Percentiles rank a stretch among this genome's conserved stretches.
Conservation (phyloP, 2,113 vertebrate genomes). For the Sardina pilchardus region DNA sequence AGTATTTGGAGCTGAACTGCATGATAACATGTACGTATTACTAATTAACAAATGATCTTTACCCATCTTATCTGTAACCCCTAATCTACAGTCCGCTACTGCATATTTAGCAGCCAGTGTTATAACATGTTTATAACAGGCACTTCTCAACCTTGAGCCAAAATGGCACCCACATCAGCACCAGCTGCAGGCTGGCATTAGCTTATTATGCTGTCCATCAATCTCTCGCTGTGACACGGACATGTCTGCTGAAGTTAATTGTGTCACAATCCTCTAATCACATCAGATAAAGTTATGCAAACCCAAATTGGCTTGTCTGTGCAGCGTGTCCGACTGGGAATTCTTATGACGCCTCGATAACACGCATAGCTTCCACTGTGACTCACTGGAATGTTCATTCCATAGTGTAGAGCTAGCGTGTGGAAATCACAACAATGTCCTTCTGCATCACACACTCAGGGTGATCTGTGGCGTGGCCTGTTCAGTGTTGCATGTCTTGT, state of each 20-base stretch:
- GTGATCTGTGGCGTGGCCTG: no score
- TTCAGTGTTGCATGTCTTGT: no score
- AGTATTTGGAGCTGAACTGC: no score
- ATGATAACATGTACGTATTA: background rate
- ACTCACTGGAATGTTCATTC: no score
- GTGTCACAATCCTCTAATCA: background rate
- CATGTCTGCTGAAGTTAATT: background rate
- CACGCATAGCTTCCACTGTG: no score
- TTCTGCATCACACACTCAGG: no score
- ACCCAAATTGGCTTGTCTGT: no score
- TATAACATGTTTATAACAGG: background rate
- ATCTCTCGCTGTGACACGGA: background rate
- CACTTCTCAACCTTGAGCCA: background rate
- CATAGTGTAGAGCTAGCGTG: no score
- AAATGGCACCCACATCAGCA: background rate
- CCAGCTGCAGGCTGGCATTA: no score
- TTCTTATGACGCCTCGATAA: no score
- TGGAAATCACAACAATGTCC: no score
- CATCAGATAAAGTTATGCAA: background rate
- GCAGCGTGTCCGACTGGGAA: no score
- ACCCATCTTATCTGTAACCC: background rate
- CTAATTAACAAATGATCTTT: background rate
- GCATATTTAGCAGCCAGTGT: background rate
- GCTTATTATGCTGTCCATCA: background rate
- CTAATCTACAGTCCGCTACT: background rate